These are phyloP conservation scores for Parnassius apollo DNA, from an alignment of 2,888 invertebrate genomes.

Conservation along the genomic window DNA sequence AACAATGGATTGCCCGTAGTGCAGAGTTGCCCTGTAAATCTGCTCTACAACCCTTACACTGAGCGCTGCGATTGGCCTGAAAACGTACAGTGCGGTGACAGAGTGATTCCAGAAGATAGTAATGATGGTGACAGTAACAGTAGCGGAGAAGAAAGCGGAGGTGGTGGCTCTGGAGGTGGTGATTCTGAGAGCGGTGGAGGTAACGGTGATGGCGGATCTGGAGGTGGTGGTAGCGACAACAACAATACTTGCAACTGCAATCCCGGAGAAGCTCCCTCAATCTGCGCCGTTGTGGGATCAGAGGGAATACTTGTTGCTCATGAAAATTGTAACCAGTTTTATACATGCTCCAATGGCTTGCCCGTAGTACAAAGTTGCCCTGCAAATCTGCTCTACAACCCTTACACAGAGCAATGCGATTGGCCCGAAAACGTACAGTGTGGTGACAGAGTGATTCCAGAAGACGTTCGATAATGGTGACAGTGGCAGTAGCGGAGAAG, in stretches of 20 bases:
- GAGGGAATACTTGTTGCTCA: slow-evolving; percentile 38
- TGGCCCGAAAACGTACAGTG: slow-evolving; percentile 40
- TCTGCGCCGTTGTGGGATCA: slow-evolving; percentile 38
- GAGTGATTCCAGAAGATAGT: slow-evolving; percentile 32
- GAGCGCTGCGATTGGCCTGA: slow-evolving; percentile 47
- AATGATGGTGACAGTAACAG: not conserved
- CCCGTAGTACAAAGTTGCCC: slow-evolving; percentile 34
- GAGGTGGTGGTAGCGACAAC: slow-evolving; percentile 6
- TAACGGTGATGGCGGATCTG: not conserved
- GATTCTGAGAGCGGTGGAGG: slow-evolving; percentile 15
- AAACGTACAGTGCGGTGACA: slow-evolving; percentile 45
- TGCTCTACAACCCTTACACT: slow-evolving; percentile 42
- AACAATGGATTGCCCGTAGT: slow-evolving; percentile 38
- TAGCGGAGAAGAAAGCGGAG: not conserved
- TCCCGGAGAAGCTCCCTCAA: slow-evolving; percentile 40
- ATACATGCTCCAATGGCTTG: slow-evolving; percentile 37
- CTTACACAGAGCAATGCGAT: slow-evolving; percentile 38
- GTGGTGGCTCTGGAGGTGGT: slow-evolving; percentile 10
- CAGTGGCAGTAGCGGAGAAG: slow-evolving; percentile 25
- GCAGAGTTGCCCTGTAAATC: slow-evolving; percentile 33
- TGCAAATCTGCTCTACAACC: slow-evolving; percentile 34
- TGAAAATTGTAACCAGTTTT: slow-evolving; percentile 43
- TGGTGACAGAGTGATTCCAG: slow-evolving; percentile 20
- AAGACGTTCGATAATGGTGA: slow-evolving; percentile 6
- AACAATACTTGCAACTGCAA: slow-evolving; percentile 28